Conservation (phyloP, 53 echinoderm and acorn worm genomes). For the Arbacia lixula region DNA sequence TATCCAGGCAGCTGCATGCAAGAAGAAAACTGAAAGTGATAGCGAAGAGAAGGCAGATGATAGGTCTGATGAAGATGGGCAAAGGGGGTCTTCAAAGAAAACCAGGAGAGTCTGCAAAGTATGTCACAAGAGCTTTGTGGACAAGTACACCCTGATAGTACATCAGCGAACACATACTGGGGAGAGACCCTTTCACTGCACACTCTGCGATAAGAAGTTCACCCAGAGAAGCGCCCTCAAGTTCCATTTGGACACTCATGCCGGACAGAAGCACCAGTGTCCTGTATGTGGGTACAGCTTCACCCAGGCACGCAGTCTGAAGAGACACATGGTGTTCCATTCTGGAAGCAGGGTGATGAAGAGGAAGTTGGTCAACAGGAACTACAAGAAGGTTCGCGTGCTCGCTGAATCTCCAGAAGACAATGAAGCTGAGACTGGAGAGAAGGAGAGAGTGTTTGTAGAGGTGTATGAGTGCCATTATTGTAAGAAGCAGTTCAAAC, state of each 20-base stretch:
- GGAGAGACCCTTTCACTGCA: constrained; percentile 42
- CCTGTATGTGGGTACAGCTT: constrained; percentile 40
- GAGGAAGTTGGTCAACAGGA: constrained; percentile 33
- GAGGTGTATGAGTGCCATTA: constrained; percentile 34
- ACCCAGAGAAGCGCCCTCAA: constrained; percentile 35
- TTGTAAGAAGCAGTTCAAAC: constrained; percentile 43
- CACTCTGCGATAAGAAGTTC: constrained; percentile 47
- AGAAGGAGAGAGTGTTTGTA: background rate
- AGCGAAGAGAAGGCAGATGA: background rate
- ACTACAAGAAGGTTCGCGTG: constrained; percentile 19
- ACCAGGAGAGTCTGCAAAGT: constrained; percentile 16
- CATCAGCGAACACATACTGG: constrained; percentile 43
- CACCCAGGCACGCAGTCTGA: constrained; percentile 50
- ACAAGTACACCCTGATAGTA: constrained; percentile 31
- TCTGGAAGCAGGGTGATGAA: constrained; percentile 41
- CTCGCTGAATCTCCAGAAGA: background rate
- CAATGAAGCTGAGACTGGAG: background rate
- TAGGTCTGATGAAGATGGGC: background rate
- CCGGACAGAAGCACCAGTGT: constrained; percentile 46
- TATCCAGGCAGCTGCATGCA: background rate
- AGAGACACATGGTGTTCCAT: constrained; percentile 48
- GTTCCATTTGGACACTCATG: constrained; percentile 49
- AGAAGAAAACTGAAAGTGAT: background rate
- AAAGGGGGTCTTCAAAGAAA: background rate
- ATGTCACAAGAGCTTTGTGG: constrained; percentile 36